Percentiles rank a stretch among this genome's conserved stretches.
These are phyloP conservation scores for Tonatia bakeri DNA, from an alignment of 2,113 vertebrate species.

Conservation along the genomic window DNA sequence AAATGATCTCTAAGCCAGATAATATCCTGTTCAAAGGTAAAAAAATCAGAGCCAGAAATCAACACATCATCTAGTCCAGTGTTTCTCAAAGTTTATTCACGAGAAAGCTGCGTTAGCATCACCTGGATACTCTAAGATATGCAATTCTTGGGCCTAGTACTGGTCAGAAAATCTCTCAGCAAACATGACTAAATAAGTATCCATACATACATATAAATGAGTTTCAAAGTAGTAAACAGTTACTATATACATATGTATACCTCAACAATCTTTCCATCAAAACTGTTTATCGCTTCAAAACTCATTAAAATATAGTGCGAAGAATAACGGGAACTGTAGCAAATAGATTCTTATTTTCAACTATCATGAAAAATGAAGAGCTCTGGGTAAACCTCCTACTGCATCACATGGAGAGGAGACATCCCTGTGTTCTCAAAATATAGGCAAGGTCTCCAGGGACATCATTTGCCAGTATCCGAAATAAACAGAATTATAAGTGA, in stretches of 20 bases:
- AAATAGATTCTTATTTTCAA: not conserved
- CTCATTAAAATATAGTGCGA: not conserved
- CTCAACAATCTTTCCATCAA: not conserved
- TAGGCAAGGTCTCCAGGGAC: not conserved
- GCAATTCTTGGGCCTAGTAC: not conserved
- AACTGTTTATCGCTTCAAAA: not conserved
- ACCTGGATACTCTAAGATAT: not conserved
- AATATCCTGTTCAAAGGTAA: not conserved
- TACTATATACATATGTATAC: not conserved
- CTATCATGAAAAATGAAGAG: not conserved
- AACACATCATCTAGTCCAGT: not conserved
- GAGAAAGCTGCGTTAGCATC: not conserved
- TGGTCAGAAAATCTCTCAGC: not conserved
- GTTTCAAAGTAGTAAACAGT: no score
- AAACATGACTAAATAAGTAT: not conserved
- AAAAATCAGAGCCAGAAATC: not conserved
- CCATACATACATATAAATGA: no score
- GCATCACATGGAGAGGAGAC: not conserved
- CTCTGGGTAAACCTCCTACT: not conserved
- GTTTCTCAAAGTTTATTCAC: not conserved
- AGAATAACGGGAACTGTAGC: not conserved
- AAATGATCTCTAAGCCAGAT: not conserved
- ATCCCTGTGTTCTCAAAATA: not conserved
- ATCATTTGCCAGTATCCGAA: not conserved
- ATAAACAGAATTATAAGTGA: not conserved